A percentile compares a stretch with the other conserved stretches of the same genome.
phyloP scores from a whole-genome alignment of 2,797 vertebrate genomes.

The Micromesistius poutassou region DNA sequence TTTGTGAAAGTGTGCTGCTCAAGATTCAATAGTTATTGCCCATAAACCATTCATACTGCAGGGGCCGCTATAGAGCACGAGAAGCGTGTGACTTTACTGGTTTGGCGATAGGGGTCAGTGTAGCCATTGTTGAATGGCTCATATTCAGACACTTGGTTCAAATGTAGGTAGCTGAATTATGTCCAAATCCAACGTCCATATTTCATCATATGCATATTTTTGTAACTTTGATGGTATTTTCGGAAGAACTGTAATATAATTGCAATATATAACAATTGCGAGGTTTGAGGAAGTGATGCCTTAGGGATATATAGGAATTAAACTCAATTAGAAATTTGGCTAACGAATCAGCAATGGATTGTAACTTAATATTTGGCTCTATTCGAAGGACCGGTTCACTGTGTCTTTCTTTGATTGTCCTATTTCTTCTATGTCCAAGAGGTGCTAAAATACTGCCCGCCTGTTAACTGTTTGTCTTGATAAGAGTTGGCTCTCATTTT shows the following conservation, averaged over 20 bases:
- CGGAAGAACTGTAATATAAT: neutral
- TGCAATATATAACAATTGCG: neutral
- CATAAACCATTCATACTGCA: neutral
- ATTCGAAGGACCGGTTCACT: neutral
- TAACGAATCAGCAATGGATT: neutral
- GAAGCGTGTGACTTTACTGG: conserved; percentile 19
- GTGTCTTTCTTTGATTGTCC: neutral
- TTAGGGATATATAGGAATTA: neutral
- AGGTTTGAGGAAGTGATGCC: neutral
- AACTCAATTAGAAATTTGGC: neutral
- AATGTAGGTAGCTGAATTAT: neutral
- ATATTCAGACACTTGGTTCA: neutral
- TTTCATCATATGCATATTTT: neutral
- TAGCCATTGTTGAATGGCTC: conserved; percentile 8
- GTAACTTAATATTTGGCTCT: neutral
- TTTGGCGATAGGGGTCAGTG: conserved; percentile 57
- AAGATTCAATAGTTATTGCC: too few relatives aligned
- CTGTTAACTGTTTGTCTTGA: neutral
- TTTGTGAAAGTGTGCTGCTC: too few relatives aligned
- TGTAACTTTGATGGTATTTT: neutral
- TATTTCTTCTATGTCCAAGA: neutral
- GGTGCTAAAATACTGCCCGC: neutral
- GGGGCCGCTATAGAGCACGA: neutral
- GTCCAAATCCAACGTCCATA: neutral
- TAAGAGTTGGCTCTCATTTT: conserved; percentile 4